Base-by-base conservation (phyloP, 2,113 vertebrate genomes). In the Sciurus niger region DNA sequence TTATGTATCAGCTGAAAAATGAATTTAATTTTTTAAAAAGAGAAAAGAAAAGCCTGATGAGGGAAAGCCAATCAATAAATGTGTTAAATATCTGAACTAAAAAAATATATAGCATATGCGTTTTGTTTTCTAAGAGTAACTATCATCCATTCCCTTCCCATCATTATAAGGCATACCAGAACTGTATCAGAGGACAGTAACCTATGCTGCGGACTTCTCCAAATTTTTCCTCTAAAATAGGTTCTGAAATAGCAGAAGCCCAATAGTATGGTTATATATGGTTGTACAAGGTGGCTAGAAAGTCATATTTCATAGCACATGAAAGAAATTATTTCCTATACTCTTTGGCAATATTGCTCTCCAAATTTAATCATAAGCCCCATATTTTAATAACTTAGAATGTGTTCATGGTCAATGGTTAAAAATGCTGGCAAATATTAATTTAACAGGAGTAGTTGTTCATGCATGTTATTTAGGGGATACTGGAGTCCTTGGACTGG, bases 81-180 rank as follows among this genome's bases (percentile, higher is more conserved):
- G 9, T 32, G 18, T 30, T 40, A 74, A 83, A 53, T 84, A 43
- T 10, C 43, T 14, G 8, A 73, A 1, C 16, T 22, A 60, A 63
- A 51, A 94, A 85, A 67, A 3, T 40, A 40, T 60, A 18, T 10
- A 28, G 25, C 18, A 12, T 4, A 13, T 20, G 4, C 1, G 53
- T 60, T 60, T 68, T 22, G 72, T 51, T 79, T 78, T 73, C 53
- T 70, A 65, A 70, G 43, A 79, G 8, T 60, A 82, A 14, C 5
- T 18, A 46, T 72, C 70, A 79, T 34, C 32, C 37, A 30, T 48
- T 53, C 48, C 74, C 34, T 22, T 63, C 53, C 4, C 0, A 67
- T 4, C 17, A 12, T 51, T 70, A 22, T 3, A 28, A n/a, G 0
- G 3, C 2, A 1, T 24, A 20, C 4, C 37, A 10, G 34, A 74